Conservation (phyloP, 2,888 invertebrate species). For the Caenorhabditis drosophilae region DNA sequence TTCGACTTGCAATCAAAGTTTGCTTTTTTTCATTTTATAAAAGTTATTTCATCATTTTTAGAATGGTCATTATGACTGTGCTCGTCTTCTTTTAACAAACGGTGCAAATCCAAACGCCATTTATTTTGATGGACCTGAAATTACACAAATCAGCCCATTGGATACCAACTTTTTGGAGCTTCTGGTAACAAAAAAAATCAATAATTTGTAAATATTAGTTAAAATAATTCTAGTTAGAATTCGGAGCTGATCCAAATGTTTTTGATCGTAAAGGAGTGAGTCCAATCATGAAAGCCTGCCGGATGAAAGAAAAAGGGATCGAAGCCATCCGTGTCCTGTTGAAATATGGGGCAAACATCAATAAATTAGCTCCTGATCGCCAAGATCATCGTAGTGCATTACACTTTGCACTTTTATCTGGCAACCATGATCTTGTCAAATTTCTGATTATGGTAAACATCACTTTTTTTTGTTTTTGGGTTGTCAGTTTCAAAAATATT, state of each 20-base stretch:
- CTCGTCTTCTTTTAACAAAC: slow-evolving; percentile 78
- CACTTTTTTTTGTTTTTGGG: background rate
- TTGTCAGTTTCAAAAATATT: background rate
- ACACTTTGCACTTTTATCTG: slow-evolving; percentile 86
- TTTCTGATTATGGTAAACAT: slow-evolving; percentile 74
- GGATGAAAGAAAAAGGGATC: slow-evolving; percentile 77
- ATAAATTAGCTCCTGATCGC: slow-evolving; percentile 82
- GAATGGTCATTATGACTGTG: slow-evolving; percentile 72
- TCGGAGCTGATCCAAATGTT: slow-evolving; percentile 87
- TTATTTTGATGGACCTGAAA: slow-evolving; percentile 75
- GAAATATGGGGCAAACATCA: slow-evolving; percentile 82
- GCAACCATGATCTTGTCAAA: slow-evolving; percentile 78
- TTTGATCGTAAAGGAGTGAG: slow-evolving; percentile 85
- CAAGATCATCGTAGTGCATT: slow-evolving; percentile 86
- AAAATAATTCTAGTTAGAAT: slow-evolving; percentile 74
- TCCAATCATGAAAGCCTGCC: slow-evolving; percentile 87
- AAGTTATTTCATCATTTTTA: slow-evolving; percentile 12
- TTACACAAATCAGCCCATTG: slow-evolving; percentile 82
- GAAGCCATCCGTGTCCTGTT: slow-evolving; percentile 74
- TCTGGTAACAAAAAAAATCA: slow-evolving; percentile 70
- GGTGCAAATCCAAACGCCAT: slow-evolving; percentile 89
- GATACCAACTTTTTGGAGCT: slow-evolving; percentile 78
- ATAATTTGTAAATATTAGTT: background rate
- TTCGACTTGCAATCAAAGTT: slow-evolving; percentile 82
- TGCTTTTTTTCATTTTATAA: slow-evolving; percentile 1